Evolutionary conservation across 2,113 vertebrate genomes (phyloP).

Genomic region (Podocnemis expansa): DNA sequence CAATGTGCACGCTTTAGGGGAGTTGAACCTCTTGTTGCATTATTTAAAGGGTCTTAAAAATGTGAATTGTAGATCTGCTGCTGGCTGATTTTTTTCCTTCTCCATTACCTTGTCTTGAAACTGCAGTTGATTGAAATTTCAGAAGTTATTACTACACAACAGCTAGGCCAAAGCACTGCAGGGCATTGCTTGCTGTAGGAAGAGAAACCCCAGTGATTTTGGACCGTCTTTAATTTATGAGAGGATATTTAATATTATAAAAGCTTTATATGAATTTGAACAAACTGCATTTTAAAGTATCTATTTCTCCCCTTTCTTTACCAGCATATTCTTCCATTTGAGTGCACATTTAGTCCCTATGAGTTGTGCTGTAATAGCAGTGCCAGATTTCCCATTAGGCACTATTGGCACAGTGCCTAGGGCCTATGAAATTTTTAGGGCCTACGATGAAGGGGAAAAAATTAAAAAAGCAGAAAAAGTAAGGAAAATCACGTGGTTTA

Average conservation of each 20-base stretch:
- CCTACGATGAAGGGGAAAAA: no score
- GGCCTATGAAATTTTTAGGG: no score
- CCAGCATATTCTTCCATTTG: not conserved
- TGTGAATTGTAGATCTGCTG: not conserved
- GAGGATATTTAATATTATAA: not conserved
- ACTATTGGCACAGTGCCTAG: no score
- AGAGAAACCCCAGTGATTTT: not conserved
- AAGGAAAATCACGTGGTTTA: no score
- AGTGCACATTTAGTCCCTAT: not conserved
- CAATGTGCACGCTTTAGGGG: not conserved
- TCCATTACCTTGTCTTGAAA: not conserved
- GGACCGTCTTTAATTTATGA: not conserved
- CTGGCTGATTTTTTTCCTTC: not conserved
- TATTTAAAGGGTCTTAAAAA: not conserved
- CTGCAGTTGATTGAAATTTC: not conserved
- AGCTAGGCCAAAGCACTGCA: not conserved
- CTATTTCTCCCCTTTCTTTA: not conserved
- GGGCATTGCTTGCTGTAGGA: not conserved
- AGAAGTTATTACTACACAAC: no score
- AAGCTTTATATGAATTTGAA: not conserved
- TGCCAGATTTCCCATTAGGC: no score
- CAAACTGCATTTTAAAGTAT: not conserved
- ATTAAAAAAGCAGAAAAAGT: no score
- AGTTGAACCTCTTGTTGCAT: not conserved
- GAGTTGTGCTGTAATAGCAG: not conserved